phyloP scores from a whole-genome alignment of 2,113 vertebrate genomes.

The Chiloscyllium plagiosum region DNA sequence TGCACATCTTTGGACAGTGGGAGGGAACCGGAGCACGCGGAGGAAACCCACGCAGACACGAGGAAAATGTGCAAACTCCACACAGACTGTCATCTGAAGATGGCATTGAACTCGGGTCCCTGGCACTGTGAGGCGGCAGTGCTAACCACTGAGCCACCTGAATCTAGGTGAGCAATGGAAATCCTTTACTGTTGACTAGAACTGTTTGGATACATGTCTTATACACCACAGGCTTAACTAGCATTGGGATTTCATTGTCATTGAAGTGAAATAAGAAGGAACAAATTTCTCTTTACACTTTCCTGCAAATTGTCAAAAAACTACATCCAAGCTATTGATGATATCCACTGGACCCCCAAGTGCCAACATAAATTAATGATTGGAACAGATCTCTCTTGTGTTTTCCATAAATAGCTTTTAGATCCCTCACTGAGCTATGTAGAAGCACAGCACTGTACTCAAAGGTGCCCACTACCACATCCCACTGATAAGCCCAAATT shows the following conservation, averaged over 20 bases:
- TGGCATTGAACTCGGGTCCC: no score
- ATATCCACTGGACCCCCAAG: background rate
- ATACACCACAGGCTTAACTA: background rate
- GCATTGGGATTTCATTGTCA: background rate
- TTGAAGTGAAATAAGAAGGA: background rate
- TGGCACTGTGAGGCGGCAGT: no score
- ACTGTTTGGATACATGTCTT: background rate
- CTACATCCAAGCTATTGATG: background rate
- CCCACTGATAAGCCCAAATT: background rate
- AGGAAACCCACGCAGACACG: no score
- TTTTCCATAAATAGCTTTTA: background rate
- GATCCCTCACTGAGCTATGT: background rate
- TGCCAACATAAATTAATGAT: background rate
- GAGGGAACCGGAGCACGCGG: no score
- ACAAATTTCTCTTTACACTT: background rate
- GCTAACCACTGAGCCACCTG: no score
- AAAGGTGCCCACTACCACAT: background rate
- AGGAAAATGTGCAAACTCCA: no score
- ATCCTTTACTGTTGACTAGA: background rate
- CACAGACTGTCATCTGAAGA: no score
- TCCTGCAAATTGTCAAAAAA: background rate
- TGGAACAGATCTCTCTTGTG: background rate
- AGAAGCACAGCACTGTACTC: background rate
- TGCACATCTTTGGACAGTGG: no score
- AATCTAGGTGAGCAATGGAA: background rate